phyloP scores from a whole-genome alignment of 2,888 invertebrate species.

The Pachycephus smyrnensis region DNA sequence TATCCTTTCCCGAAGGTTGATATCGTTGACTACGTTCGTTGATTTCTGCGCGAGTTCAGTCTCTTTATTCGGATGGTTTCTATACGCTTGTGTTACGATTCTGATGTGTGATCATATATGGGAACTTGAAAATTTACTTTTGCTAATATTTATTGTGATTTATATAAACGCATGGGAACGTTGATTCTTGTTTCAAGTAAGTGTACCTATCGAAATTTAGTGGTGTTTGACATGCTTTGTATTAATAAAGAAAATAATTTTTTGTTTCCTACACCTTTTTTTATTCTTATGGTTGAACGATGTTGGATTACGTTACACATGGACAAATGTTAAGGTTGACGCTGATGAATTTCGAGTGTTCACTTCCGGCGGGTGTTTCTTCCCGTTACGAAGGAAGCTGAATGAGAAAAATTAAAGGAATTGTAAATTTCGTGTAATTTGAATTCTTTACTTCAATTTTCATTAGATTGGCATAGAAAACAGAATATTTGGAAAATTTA shows the following conservation, averaged over 20 bases:
- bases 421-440: too few relatives aligned
- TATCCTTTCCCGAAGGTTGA: conserved; percentile 46
- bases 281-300: background rate
- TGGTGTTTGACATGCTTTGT: background rate
- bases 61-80: background rate
- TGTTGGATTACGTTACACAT: background rate
- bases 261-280: background rate
- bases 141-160: background rate
- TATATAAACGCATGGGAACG: background rate
- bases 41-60: background rate
- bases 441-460: background rate
- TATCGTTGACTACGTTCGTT: background rate
- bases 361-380: background rate
- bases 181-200: background rate
- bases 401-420: background rate
- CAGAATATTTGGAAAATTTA: background rate
- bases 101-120: background rate
- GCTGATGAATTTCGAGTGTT: background rate
- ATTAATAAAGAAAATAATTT: background rate
- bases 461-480: background rate
- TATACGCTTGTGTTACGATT: background rate
- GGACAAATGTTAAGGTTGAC: background rate
- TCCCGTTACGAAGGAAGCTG: background rate
- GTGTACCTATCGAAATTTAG: background rate
- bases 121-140: background rate